Percentiles rank a stretch among this genome's conserved stretches.
Conservation (phyloP, 1,140 invertebrate genomes). For the Apolygus lucorum region DNA sequence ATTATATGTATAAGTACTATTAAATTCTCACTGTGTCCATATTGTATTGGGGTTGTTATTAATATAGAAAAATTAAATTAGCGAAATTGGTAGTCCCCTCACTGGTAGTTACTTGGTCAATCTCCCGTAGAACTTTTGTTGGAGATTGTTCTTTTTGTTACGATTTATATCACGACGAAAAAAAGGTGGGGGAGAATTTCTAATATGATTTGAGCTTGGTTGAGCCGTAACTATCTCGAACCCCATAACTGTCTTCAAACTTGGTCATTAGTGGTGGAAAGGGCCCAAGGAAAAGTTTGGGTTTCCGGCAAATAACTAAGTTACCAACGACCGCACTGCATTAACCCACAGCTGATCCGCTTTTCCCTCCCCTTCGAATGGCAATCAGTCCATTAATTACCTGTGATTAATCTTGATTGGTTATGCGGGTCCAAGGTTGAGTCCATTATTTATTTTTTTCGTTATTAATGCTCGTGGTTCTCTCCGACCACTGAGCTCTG, state of each 20-base stretch:
- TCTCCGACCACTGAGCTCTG: neutral
- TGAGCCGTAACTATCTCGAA: neutral
- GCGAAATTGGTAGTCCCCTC: too few species aligned
- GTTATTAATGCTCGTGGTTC: neutral
- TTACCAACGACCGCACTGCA: neutral
- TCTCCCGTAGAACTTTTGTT: too few species aligned
- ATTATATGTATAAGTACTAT: too few species aligned
- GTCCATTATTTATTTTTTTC: neutral
- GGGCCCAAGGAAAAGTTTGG: neutral
- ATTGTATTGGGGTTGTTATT: too few species aligned
- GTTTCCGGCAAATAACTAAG: neutral
- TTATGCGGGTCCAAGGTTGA: neutral
- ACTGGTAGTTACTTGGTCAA: too few species aligned
- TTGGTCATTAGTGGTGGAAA: neutral
- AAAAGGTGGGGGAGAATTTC: neutral
- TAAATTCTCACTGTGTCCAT: too few species aligned
- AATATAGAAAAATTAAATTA: too few species aligned
- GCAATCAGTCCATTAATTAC: neutral
- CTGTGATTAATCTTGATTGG: neutral
- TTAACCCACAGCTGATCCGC: neutral
- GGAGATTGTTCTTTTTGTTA: too few species aligned
- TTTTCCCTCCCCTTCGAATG: neutral
- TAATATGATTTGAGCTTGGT: neutral
- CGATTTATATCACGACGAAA: too few species aligned
- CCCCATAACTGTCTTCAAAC: neutral